Evolutionary conservation across 2,888 invertebrate species (phyloP), one percentile per base, ranked within the genome.

Genomic region (Gisinianus flammeolus): DNA sequence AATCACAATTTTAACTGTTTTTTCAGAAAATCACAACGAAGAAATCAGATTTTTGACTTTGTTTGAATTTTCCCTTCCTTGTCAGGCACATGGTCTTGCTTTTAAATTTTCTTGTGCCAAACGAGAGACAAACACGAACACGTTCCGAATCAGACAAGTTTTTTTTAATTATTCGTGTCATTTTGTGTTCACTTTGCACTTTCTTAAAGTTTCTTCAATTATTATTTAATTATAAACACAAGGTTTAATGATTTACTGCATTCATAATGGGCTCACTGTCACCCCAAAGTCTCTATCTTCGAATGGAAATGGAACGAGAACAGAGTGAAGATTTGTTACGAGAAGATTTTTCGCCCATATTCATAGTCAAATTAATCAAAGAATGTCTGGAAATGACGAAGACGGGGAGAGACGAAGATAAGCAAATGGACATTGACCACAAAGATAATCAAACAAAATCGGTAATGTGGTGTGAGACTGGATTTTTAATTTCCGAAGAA

Each of bases 301-400:
- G 24, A 30, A 82, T 82, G 82, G 83, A 83, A 68, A 33, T 19
- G 16, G 81, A 82, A 73, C 24, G 82, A 79, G 19, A 10, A 16
- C 0, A 71, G 44, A 22, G 64, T 28, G 8, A 44, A 71, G 19
- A 77, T 8, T 70, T 69, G 0, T 24, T 62, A 2, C 35, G 64
- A n/a, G 77, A 77, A 28, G 22, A 71, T 16, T 77, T 44, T 71
- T 71, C 66, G 0, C 77, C 77, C 0, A n/a, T 62, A 5, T 77
- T 70, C 31, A 24, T 77, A n/a, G 77, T 70, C 2, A 71, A 77
- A 22, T 44, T 77, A 24, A 30, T 77, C 6, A 16, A 44, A 30
- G 70, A 77, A n/a, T n/a, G 52, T 31, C 22, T 71, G 44, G 44
- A n/a, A 33, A 12, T 4, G 56, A 28, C 6, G 54, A 56, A 19